Conservation (phyloP, 2,888 invertebrate genomes). For the Eilema sororculum region DNA sequence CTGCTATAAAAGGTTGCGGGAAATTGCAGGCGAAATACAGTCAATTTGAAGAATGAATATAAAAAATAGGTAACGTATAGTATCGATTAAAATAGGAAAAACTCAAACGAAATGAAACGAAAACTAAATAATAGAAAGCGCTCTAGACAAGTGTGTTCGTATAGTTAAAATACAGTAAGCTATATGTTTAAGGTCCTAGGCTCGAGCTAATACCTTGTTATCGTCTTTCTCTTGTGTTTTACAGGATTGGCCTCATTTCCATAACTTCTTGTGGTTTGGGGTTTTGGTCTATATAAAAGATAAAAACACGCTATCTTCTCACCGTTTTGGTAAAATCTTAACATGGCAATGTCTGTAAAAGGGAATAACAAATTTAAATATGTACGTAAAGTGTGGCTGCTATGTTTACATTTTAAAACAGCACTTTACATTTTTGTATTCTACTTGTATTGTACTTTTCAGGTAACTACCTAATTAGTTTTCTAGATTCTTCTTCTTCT, state of each 20-base stretch:
- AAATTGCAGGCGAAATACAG: too few relatives aligned
- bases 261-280: not conserved
- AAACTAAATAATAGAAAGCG: too few relatives aligned
- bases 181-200: too few relatives aligned
- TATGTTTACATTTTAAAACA: too few relatives aligned
- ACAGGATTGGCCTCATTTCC: conserved; percentile 1
- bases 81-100: too few relatives aligned
- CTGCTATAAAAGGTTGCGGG: too few relatives aligned
- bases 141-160: not conserved
- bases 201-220: not conserved
- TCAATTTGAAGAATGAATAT: too few relatives aligned
- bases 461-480: too few relatives aligned
- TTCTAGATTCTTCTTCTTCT: too few relatives aligned
- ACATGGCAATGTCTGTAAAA: not conserved
- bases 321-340: not conserved
- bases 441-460: not conserved
- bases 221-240: not conserved
- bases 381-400: not conserved
- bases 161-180: not conserved
- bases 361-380: not conserved
- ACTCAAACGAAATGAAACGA: too few relatives aligned
- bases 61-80: too few relatives aligned
- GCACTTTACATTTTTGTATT: not conserved
- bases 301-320: not conserved
- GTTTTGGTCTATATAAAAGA: not conserved